Evolutionary conservation across 2,113 vertebrate species (phyloP).

Genomic region (Gasterosteus aculeatus): DNA sequence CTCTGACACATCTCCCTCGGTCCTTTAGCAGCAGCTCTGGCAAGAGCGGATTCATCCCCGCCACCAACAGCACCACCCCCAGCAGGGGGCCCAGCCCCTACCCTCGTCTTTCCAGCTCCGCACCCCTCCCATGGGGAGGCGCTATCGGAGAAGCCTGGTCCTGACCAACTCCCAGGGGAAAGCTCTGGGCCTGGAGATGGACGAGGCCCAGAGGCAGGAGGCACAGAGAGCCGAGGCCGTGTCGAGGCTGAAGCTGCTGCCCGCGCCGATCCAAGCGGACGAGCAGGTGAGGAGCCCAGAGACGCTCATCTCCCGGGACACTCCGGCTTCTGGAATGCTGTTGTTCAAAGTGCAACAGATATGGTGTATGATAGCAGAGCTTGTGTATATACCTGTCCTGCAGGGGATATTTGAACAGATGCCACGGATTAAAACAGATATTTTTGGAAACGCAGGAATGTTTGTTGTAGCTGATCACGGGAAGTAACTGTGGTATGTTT

Average conservation of each 20-base stretch:
- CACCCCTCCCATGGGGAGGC: constrained; percentile 77
- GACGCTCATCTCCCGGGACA: constrained; percentile 42
- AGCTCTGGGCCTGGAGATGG: constrained; percentile 49
- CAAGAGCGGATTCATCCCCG: constrained; percentile 46
- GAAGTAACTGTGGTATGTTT: constrained; percentile 59
- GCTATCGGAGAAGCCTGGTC: constrained; percentile 64
- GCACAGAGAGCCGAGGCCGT: constrained; percentile 76
- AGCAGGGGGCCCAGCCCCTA: constrained; percentile 49
- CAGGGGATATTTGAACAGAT: constrained; percentile 59
- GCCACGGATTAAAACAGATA: constrained; percentile 41
- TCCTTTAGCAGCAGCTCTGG: constrained; percentile 65
- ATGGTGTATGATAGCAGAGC: neutral
- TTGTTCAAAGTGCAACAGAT: constrained; percentile 11
- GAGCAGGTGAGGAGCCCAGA: constrained; percentile 74
- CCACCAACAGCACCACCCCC: constrained; percentile 24
- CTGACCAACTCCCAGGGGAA: constrained; percentile 54
- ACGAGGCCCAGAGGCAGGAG: constrained; percentile 41
- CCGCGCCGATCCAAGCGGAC: constrained; percentile 59
- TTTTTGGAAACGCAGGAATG: constrained; percentile 29
- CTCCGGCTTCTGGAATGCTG: constrained; percentile 64
- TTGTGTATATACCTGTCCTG: constrained; percentile 43
- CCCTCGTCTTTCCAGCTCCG: constrained; percentile 76
- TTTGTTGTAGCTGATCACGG: constrained; percentile 55
- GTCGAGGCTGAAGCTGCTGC: constrained; percentile 78
- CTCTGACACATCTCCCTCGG: neutral